Evolutionary conservation across 1,140 invertebrate genomes (phyloP).

Genomic region (Colletes latitarsis): DNA sequence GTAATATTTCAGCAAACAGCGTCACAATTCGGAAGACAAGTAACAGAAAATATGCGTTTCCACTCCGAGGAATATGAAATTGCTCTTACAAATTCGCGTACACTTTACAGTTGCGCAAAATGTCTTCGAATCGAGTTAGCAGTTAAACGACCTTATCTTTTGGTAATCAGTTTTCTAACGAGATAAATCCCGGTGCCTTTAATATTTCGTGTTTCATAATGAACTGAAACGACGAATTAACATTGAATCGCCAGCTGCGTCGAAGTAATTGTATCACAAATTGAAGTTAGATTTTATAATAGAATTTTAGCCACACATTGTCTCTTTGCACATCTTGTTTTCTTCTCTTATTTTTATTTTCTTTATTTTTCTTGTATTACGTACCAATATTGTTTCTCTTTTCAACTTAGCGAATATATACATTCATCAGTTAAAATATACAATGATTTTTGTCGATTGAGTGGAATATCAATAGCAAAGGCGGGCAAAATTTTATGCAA

Average conservation of each 20-base stretch:
- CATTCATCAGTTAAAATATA: too few relatives aligned
- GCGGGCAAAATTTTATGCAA: too few relatives aligned
- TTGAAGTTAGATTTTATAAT: too few relatives aligned
- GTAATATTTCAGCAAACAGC: neutral
- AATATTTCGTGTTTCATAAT: neutral
- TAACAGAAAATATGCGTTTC: neutral
- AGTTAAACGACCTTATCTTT: constrained; percentile 11
- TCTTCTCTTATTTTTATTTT: too few relatives aligned
- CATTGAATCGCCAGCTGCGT: neutral
- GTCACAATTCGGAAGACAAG: neutral
- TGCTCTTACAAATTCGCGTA: neutral
- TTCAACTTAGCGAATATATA: too few relatives aligned
- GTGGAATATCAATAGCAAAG: too few relatives aligned
- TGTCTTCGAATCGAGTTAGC: constrained; percentile 15
- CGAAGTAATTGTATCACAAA: neutral
- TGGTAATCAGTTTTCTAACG: neutral
- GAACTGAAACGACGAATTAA: neutral
- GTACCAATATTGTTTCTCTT: too few relatives aligned
- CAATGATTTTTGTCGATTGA: too few relatives aligned
- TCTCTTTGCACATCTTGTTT: too few relatives aligned
- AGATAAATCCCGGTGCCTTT: constrained; percentile 1
- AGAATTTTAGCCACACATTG: too few relatives aligned
- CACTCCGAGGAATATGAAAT: neutral
- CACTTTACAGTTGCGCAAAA: neutral
- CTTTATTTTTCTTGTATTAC: too few relatives aligned